These are phyloP conservation scores for Acanthornis magna DNA, from an alignment of 2,797 vertebrate genomes.

Conservation along the genomic window DNA sequence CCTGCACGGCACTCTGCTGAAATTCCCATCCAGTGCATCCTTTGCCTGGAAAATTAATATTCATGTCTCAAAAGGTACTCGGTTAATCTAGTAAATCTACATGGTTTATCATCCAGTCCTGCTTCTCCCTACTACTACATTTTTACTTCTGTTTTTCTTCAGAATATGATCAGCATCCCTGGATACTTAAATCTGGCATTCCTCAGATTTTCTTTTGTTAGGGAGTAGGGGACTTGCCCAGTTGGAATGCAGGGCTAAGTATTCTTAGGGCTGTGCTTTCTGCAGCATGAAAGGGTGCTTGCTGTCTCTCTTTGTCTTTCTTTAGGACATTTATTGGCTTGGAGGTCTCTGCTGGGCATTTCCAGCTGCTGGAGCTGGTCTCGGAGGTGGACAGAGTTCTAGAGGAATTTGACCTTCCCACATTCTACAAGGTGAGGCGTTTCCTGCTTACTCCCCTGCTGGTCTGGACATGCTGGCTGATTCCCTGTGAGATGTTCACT, in stretches of 20 bases:
- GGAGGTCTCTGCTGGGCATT: constrained; percentile 79
- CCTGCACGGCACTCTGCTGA: rapidly evolving
- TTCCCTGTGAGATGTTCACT: neutral
- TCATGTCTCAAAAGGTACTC: neutral
- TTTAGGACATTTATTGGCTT: constrained; percentile 83
- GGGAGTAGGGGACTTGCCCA: neutral
- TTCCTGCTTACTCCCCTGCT: neutral
- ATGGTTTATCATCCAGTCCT: neutral
- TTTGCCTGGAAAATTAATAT: neutral
- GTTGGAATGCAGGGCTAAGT: neutral
- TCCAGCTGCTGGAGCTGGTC: constrained; percentile 82
- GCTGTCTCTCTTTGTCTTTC: neutral
- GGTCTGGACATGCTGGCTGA: neutral
- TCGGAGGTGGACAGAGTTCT: constrained; percentile 82
- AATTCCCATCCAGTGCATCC: neutral
- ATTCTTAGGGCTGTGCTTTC: neutral
- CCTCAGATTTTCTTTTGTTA: neutral
- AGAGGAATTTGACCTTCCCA: constrained; percentile 84
- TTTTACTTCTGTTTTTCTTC: neutral
- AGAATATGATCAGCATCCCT: neutral
- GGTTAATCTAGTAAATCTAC: neutral
- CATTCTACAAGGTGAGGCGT: constrained; percentile 84
- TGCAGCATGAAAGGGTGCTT: neutral
- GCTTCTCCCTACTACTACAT: neutral
- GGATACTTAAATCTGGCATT: neutral